phyloP scores from a whole-genome alignment of 1,140 invertebrate species.

The Drosophila willistoni region DNA sequence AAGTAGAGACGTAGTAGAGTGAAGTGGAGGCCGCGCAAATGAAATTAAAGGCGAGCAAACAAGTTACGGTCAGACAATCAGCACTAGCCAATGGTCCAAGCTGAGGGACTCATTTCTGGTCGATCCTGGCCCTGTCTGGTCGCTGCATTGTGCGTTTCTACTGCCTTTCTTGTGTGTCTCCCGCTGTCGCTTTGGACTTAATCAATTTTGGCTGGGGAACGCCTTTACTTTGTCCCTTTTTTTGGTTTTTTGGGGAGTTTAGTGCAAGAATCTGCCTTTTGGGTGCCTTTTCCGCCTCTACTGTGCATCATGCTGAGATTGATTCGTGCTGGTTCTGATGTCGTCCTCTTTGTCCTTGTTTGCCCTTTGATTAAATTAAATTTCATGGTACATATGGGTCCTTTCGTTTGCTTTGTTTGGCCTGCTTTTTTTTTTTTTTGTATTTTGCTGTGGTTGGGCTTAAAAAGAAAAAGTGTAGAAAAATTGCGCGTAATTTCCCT shows the following conservation, averaged over 20 bases:
- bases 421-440: constrained; percentile 9
- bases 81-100: constrained; percentile 63
- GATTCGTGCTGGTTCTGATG: constrained; percentile 38
- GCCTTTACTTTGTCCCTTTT: constrained; percentile 34
- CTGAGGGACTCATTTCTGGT: constrained; percentile 48
- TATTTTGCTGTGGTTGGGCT: constrained; percentile 37
- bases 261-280: constrained; percentile 43
- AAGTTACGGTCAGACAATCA: constrained; percentile 82
- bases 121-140: not conserved
- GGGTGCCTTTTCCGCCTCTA: constrained; percentile 32
- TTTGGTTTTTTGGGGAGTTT: constrained; percentile 19
- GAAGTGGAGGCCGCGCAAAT: constrained; percentile 61
- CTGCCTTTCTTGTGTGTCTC: not conserved
- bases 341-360: constrained; percentile 38
- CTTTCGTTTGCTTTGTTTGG: constrained; percentile 25
- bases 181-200: constrained; percentile 35
- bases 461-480: constrained; percentile 71
- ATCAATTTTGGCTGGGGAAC: constrained; percentile 73
- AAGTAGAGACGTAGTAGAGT: constrained; percentile 23
- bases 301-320: constrained; percentile 52
- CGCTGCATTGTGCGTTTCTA: constrained; percentile 51
- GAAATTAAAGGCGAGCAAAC: constrained; percentile 82
- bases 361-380: constrained; percentile 83
- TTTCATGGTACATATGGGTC: constrained; percentile 77
- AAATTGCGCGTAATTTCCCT: constrained; percentile 74